phyloP scores from a whole-genome alignment of 2,113 vertebrate genomes.

The Peromyscus maniculatus region DNA sequence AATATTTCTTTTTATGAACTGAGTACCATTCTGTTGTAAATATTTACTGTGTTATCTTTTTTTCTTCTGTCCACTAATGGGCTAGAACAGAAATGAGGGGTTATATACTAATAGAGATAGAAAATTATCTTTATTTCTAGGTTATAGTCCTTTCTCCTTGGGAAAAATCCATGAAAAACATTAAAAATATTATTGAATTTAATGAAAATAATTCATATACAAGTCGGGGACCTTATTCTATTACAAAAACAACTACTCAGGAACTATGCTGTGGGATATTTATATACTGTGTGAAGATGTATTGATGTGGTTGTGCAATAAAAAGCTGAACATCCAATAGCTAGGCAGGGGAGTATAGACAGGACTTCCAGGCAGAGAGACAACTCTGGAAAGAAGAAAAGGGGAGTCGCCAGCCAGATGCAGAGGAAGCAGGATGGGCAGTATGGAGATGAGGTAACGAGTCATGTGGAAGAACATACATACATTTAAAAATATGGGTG shows the following conservation, averaged over 20 bases:
- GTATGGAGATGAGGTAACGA: not conserved
- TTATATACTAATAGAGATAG: not conserved
- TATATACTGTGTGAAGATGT: not conserved
- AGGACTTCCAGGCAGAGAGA: not conserved
- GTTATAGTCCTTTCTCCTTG: no score
- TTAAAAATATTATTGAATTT: not conserved
- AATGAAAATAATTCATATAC: not conserved
- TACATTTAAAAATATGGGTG: not conserved
- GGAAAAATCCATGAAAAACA: not conserved
- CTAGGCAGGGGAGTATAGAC: not conserved
- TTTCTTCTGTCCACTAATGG: not conserved
- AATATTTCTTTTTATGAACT: not conserved
- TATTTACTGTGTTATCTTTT: not conserved
- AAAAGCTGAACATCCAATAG: not conserved
- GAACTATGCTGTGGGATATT: not conserved
- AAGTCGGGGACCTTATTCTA: not conserved
- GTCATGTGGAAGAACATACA: not conserved
- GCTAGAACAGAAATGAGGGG: constrained; percentile 1
- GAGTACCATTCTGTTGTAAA: not conserved
- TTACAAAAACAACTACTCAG: not conserved
- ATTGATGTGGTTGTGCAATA: not conserved
- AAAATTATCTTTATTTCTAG: not conserved
- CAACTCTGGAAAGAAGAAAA: not conserved
- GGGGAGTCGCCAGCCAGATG: not conserved
- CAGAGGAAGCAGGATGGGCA: not conserved